Base-by-base conservation (phyloP, 2,888 invertebrate species). In the Amblyjoppa proteus region DNA sequence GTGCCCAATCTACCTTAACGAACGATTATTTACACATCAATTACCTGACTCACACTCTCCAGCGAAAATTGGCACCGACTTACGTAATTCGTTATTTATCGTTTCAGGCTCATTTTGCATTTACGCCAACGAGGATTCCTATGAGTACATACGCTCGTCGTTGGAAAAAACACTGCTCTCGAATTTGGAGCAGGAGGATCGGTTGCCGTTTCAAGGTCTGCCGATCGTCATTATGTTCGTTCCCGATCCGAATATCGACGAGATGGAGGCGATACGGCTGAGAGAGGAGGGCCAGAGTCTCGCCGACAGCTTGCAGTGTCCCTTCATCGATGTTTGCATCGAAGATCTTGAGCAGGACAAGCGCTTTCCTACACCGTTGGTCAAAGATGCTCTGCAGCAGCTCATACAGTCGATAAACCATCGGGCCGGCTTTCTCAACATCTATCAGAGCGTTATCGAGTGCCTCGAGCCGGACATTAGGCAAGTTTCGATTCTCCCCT, bases 201-300 rank as follows among this genome's bases (percentile, higher is more conserved):
- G 98, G 91, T 94, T 97, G 85, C 97, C 97, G 13, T 97, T 98
- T 94, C 98, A 98, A 94, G 95, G 97, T 86, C 94, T 98, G 88
- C 99, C 99, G 1, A 96, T 98, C 91, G 98, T 98, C 69, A 96
- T 99, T 90, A 96, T 99, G 94, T 98, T 98, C 93, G 97, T 98
- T 38, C 97, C 98, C 93, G 98, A 98, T 94, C 95, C 97, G 16
- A 95, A 95, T 83, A 96, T 98, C 93, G 97, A 97, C 88, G 98
- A 98, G 93, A 97, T 97, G 90, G 98, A 98, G 93, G 95, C 97
- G n/a, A 95, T 97, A 87, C 96, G 97, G 91, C 95, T 99, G 80
- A 96, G 98, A 86, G 97, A 98, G 91, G 98, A 98, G 93, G 99
- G 98, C 3, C 97, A 98, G 94, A 97, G 97, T 94, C 95, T 99